Evolutionary conservation across 2,888 invertebrate species (phyloP).

Genomic region (Oscheius sp.): DNA sequence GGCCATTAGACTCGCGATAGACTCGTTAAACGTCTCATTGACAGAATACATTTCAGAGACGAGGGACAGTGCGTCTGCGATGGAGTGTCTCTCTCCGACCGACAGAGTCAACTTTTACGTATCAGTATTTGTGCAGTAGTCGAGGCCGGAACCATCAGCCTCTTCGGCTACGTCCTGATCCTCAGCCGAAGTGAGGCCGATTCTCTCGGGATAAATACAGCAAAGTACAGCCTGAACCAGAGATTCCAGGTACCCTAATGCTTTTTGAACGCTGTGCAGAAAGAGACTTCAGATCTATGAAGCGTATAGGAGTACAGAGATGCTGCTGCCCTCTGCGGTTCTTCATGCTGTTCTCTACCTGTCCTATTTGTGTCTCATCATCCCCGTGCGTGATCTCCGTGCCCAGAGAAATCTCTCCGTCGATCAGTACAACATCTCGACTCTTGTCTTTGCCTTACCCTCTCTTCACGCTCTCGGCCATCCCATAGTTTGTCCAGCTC

Average conservation of each 20-base stretch:
- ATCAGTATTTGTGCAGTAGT: constrained; percentile 43
- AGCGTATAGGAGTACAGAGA: constrained; percentile 48
- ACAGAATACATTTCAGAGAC: constrained; percentile 30
- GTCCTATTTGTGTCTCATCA: constrained; percentile 44
- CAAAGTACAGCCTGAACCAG: constrained; percentile 45
- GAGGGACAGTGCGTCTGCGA: constrained; percentile 47
- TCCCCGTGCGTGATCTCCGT: constrained; percentile 44
- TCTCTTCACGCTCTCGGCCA: constrained; percentile 48
- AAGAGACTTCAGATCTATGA: constrained; percentile 43
- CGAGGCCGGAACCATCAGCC: constrained; percentile 46
- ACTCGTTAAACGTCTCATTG: no score
- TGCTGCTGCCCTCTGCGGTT: constrained; percentile 48
- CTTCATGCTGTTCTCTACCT: constrained; percentile 49
- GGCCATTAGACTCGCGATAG: no score
- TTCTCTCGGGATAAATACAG: constrained; percentile 48
- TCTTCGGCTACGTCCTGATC: constrained; percentile 48
- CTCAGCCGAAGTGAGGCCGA: constrained; percentile 43
- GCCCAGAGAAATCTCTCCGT: constrained; percentile 41
- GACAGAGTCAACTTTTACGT: constrained; percentile 41
- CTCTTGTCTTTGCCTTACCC: constrained; percentile 47
- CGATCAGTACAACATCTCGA: constrained; percentile 43
- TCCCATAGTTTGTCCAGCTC: constrained; percentile 40
- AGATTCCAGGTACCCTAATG: constrained; percentile 41
- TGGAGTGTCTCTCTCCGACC: constrained; percentile 46
- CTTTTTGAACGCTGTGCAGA: neutral